Conservation (phyloP, 1,140 invertebrate species). For the Telenomus remus region DNA sequence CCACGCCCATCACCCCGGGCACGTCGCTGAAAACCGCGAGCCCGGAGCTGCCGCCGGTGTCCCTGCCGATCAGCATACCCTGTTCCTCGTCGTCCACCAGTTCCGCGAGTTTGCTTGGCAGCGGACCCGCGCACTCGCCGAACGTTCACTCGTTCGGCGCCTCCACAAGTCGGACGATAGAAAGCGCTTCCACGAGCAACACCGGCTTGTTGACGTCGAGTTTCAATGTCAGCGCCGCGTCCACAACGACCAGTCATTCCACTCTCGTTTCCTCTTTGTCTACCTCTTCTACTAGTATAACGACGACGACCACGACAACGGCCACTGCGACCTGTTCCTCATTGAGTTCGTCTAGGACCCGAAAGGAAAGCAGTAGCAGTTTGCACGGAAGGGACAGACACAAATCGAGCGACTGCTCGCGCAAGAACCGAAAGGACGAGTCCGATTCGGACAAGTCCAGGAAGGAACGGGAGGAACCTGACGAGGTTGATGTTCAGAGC, state of each 20-base stretch:
- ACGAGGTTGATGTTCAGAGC: constrained; percentile 25
- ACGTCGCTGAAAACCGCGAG: constrained; percentile 72
- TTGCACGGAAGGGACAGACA: constrained; percentile 62
- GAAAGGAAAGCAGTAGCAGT: constrained; percentile 61
- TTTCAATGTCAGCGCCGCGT: not conserved
- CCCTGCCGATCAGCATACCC: constrained; percentile 61
- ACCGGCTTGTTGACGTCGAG: too few relatives aligned
- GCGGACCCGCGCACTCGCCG: constrained; percentile 40
- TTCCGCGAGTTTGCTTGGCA: constrained; percentile 17
- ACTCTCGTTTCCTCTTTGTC: constrained; percentile 3
- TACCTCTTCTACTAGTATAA: constrained; percentile 1
- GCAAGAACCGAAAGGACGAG: constrained; percentile 66
- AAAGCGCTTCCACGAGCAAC: constrained; percentile 17
- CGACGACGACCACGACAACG: not conserved
- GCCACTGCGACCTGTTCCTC: constrained; percentile 21
- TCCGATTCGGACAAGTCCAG: constrained; percentile 38
- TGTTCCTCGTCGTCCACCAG: constrained; percentile 15
- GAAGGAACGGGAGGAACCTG: constrained; percentile 40
- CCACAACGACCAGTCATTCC: constrained; percentile 4
- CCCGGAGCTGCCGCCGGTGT: constrained; percentile 72
- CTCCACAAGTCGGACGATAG: constrained; percentile 58
- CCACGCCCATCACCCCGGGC: constrained; percentile 72
- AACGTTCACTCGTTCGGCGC: constrained; percentile 60
- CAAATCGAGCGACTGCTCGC: constrained; percentile 62
- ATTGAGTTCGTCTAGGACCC: constrained; percentile 2